Evolutionary conservation across 2,888 invertebrate genomes (phyloP).

Genomic region (Rhaphigaster nebulosa): DNA sequence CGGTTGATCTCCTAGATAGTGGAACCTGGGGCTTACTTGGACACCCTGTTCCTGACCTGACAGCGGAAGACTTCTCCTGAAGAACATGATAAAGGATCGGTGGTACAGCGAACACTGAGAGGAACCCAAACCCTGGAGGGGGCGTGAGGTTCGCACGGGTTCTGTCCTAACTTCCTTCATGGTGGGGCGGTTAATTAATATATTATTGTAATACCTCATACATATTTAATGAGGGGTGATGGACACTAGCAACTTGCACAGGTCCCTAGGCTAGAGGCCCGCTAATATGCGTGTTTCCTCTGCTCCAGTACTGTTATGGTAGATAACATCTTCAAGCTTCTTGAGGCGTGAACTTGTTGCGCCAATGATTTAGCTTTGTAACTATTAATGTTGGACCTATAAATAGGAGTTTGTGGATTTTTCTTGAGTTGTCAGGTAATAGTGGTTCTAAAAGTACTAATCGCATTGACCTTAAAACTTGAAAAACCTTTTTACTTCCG

Average conservation of each 20-base stretch:
- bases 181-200: conserved; percentile 36
- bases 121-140: not conserved
- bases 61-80: conserved; percentile 61
- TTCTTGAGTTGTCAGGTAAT: too few species aligned
- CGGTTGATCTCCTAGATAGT: conserved; percentile 65
- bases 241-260: not conserved
- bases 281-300: conserved; percentile 13
- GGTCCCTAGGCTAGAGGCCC: not conserved
- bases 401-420: not conserved
- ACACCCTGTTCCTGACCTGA: conserved; percentile 48
- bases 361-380: not conserved
- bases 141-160: conserved; percentile 23
- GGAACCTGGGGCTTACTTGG: conserved; percentile 63
- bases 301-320: not conserved
- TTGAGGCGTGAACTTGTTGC: not conserved
- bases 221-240: conserved; percentile 3
- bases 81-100: conserved; percentile 60
- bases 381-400: not conserved
- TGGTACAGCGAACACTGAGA: not conserved
- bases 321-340: not conserved
- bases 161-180: conserved; percentile 31
- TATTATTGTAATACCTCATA: conserved; percentile 24
- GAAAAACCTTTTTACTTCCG: too few species aligned
- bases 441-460: too few species aligned
- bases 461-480: too few species aligned